A percentile compares a stretch with the other conserved stretches of the same genome.
phyloP scores from a whole-genome alignment of 2,888 invertebrate genomes.

The Hirtodrosophila confusa region DNA sequence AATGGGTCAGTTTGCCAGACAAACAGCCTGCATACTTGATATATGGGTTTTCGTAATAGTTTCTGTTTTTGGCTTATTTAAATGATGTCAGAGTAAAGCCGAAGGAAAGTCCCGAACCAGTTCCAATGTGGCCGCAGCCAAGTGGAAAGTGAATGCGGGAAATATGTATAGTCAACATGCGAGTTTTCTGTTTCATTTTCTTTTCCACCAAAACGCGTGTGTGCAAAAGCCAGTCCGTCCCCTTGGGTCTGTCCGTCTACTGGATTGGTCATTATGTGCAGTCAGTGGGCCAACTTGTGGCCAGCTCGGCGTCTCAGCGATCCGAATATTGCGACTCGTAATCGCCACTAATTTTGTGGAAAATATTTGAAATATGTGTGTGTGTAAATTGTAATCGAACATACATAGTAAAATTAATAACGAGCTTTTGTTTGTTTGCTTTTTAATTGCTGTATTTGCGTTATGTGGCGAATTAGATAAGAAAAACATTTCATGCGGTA shows the following conservation, averaged over 20 bases:
- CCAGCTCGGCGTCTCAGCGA: slow-evolving; percentile 47
- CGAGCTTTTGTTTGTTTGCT: slow-evolving; percentile 40
- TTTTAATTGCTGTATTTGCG: slow-evolving; percentile 64
- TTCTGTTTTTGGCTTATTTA: slow-evolving; percentile 62
- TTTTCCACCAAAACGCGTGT: slow-evolving; percentile 32
- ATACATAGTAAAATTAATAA: slow-evolving; percentile 62
- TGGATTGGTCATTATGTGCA: slow-evolving; percentile 67
- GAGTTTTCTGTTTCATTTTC: slow-evolving; percentile 64
- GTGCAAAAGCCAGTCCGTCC: slow-evolving; percentile 18
- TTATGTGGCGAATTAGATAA: slow-evolving; percentile 64
- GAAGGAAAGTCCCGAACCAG: slow-evolving; percentile 16
- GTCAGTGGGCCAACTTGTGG: slow-evolving; percentile 71
- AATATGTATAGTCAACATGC: slow-evolving; percentile 70
- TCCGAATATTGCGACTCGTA: slow-evolving; percentile 64
- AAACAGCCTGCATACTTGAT: slow-evolving; percentile 26
- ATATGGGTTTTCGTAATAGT: slow-evolving; percentile 56
- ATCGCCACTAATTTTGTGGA: slow-evolving; percentile 69
- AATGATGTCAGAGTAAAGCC: slow-evolving; percentile 64
- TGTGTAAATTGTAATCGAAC: slow-evolving; percentile 64
- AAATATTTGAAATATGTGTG: slow-evolving; percentile 58
- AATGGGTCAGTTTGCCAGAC: slow-evolving; percentile 59
- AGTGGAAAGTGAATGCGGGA: slow-evolving; percentile 81
- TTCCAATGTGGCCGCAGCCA: slow-evolving; percentile 59
- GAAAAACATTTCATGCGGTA: slow-evolving; percentile 52
- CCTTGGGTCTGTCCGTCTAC: slow-evolving; percentile 3